phyloP scores from a whole-genome alignment of 2,797 vertebrate genomes.

The Glossophaga mutica region DNA sequence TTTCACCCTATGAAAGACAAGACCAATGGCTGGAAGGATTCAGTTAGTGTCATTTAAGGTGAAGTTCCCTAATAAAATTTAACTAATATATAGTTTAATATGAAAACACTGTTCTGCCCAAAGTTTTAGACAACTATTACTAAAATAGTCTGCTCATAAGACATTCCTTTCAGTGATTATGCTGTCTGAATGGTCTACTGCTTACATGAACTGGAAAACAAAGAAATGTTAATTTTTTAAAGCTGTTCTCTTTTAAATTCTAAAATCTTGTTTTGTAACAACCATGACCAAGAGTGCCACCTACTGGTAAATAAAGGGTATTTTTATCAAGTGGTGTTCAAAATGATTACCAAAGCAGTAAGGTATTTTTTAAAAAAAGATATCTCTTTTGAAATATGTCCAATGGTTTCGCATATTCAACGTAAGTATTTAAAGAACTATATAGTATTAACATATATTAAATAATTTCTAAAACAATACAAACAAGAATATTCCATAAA shows the following conservation, averaged over 20 bases:
- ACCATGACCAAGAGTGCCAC: constrained; percentile 41
- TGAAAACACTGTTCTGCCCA: not conserved
- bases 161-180: not conserved
- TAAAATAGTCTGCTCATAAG: not conserved
- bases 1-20: not conserved
- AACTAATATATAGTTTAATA: not conserved
- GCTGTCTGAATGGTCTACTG: not conserved
- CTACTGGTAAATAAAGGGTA: constrained; percentile 42
- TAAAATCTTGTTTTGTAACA: not conserved
- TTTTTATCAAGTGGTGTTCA: not conserved
- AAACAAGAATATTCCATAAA: not conserved
- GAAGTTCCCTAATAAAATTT: not conserved
- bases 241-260: constrained; percentile 25
- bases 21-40: not conserved
- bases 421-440: not conserved
- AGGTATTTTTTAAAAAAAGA: not conserved
- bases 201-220: constrained; percentile 37
- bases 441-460: not conserved
- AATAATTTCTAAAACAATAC: constrained; percentile 36
- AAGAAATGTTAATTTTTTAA: constrained; percentile 51
- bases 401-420: not conserved
- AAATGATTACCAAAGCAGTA: not conserved
- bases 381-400: not conserved
- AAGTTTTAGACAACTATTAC: not conserved
- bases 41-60: not conserved